Evolutionary conservation across 1,140 invertebrate genomes (phyloP), one percentile per base, ranked within the genome.

Genomic region (Anastatus disparis): DNA sequence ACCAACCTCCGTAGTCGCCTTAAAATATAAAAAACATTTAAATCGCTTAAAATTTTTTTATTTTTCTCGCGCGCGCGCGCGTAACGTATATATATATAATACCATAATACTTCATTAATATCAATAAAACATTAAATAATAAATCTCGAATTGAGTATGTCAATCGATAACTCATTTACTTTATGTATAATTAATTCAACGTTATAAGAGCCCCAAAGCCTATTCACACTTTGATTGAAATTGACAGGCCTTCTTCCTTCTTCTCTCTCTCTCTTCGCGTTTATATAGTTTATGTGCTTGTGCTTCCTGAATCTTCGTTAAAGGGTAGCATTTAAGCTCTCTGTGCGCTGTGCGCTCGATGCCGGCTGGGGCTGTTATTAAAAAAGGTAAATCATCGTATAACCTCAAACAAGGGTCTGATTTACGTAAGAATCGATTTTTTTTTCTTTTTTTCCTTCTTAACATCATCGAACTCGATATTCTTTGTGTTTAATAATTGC

Each of bases 361-460:
- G 24, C 6, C n/a, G n/a, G n/a, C n/a, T 13, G 15, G 6, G 42
- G 42, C 42, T 12, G 10, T 38, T 53, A 53, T 53, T 64, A 64
- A 40, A 64, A n/a, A 53, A 40, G 48, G 53, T 64, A 64, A 64
- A 52, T 55, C 48, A 64, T 40, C 31, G 31, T 48, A 17, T n/a
- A n/a, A 22, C 10, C 29, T 50, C 24, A 17, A 50, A 63, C 29
- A 15, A 3, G n/a, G 10, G 22, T 15, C 20, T 9, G 1, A 27
- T 2, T 1, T 35, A 35, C 35, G 20, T 26, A 44, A 26, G 17
- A 26, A 64, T 53, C 62, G 35, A 52, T 55, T 35, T 55, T 35
- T 55, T 44, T 35, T 35, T n/a, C n/a, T n/a, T n/a, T n/a, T n/a
- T n/a, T n/a, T n/a, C n/a, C n/a, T n/a, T n/a, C n/a, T n/a, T n/a